Conservation (phyloP, 1,140 invertebrate genomes). For the Gonioctena quinquepunctata region DNA sequence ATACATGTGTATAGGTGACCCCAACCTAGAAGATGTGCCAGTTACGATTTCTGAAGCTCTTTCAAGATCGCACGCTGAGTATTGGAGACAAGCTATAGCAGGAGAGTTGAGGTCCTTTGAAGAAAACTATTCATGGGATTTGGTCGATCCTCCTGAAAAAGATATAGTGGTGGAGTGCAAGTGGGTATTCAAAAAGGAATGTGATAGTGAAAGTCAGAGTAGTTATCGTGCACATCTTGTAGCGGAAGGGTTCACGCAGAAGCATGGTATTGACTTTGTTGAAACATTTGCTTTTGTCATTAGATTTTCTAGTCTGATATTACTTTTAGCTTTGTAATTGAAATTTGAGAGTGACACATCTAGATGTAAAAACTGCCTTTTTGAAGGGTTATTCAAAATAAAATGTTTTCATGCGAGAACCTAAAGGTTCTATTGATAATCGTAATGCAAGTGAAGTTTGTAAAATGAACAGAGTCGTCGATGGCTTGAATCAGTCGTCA, state of each 20-base stretch:
- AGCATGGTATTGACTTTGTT: constrained; percentile 48
- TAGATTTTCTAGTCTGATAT: constrained; percentile 46
- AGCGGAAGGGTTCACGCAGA: constrained; percentile 55
- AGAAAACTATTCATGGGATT: constrained; percentile 46
- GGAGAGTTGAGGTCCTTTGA: constrained; percentile 33
- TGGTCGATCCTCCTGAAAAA: constrained; percentile 42
- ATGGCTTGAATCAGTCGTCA: too few species aligned
- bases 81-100: constrained; percentile 28
- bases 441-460: too few species aligned
- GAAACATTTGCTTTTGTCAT: constrained; percentile 50
- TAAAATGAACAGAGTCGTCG: too few species aligned
- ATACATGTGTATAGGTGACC: neutral
- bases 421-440: too few species aligned
- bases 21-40: neutral
- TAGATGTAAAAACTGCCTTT: too few species aligned
- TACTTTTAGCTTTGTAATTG: constrained; percentile 52
- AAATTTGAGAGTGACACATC: too few species aligned
- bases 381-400: too few species aligned
- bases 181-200: constrained; percentile 51
- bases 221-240: constrained; percentile 55
- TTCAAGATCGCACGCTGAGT: neutral
- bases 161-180: constrained; percentile 41
- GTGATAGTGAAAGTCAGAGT: constrained; percentile 28
- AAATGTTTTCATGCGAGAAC: too few species aligned
- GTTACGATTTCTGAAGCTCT: neutral